Base-by-base conservation (phyloP, 2,797 vertebrate genomes). In the Numenius phaeopus region DNA sequence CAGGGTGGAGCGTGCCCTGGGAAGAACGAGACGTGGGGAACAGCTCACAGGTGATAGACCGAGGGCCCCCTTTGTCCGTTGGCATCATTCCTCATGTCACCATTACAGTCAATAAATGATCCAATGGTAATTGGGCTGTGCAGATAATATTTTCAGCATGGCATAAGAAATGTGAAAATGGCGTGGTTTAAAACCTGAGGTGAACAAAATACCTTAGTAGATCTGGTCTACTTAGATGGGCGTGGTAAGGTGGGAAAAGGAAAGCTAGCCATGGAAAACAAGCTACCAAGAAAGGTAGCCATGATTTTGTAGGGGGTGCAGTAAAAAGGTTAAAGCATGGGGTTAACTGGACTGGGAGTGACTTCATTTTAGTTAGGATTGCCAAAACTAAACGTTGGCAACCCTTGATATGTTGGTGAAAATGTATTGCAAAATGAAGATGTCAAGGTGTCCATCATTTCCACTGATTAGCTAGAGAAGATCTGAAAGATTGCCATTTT, bases 1-100 rank as follows among this genome's bases (percentile, higher is more conserved):
- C 0, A 2, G 47, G 71, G 55, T 6, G 44, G 39, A 71, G 30
- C 2, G 0, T 39, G 54, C 2, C 3, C 30, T 34, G 55, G 59
- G 15, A 82, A 62, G 27, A 49, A 37, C 4, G 50, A 22, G 20
- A 55, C 42, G 27, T 17, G 4, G 29, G 76, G 44, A 78, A 78
- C 39, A 46, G 47, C 32, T 72, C 70, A 44, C 37, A 30, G 20
- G 21, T 49, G 52, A 59, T 7, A 40, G 14, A 46, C 27, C 49
- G 69, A 58, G 72, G 39, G 42, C 40, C 30, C n/a, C 10, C 3
- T 39, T 37, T 30, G 17, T 30, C 59, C 62, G 22, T 58, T 46
- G 20, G 32, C 6, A 0, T 40, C 54, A 13, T 30, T 72, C 20
- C 49, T 62, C 61, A 23, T 11, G 18, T 44, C 37, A 44, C 70